Base-by-base conservation (phyloP, 2,888 invertebrate species). In the Phyto melanocephala region DNA sequence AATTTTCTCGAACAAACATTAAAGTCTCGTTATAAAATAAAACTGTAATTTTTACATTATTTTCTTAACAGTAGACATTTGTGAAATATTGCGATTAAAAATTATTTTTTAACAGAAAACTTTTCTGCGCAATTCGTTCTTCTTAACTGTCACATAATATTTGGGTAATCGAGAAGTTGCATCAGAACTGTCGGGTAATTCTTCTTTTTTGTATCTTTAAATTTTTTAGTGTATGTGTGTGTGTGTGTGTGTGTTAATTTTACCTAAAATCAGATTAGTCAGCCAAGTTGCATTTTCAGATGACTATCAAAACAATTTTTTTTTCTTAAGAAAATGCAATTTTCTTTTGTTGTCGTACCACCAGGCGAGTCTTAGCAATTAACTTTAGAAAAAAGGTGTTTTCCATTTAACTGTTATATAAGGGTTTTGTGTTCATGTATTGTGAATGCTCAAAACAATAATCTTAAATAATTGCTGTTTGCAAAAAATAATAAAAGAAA, bases 181-280 rank as follows among this genome's bases (percentile, higher is more conserved):
- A 3, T 47, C 47, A 22, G 28, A 28, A 28, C 28, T 28, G 28
- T 28, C 3, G 28, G 28, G 28, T 28, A 3, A 28, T 28, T 28
- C 28, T 28, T 28, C 28, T 28, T 28, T 28, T 28, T 6, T 28
- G 28, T 28, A 28, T 28, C 28, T 28, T 28, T 28, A 28, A 28
- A 28, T 28, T 15, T 17, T 5, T 5, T 3, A 5, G 28, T 28
- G 28, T 28, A 6, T 28, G 28, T 28, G 6, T 5, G 28, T 28
- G 28, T 28, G 28, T 28, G 28, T 28, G 28, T 28, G 28, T 56
- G 54, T 56, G 62, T 62, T 62, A 22, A 13, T 67, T 68, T 74
- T 74, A 50, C 68, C 77, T 63, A 28, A 76, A 81, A 78, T 78
- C 74, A 50, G 81, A 74, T 81, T 81, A 74, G 81, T 81, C 81